These are phyloP conservation scores for Leptoteleia sp. DNA, from an alignment of 1,140 invertebrate species.

Conservation along the genomic window DNA sequence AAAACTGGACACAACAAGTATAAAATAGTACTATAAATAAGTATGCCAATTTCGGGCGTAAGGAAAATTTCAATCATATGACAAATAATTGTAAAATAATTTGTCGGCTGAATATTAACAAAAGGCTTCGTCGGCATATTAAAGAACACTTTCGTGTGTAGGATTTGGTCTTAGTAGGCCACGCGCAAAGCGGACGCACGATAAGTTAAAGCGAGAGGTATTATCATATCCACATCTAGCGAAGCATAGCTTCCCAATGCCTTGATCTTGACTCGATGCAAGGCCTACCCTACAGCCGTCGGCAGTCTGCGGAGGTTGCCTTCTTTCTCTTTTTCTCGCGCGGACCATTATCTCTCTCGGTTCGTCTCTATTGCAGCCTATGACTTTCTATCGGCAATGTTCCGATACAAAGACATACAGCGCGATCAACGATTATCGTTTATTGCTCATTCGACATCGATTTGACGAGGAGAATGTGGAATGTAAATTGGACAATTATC, in stretches of 20 bases:
- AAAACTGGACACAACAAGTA: too few relatives aligned
- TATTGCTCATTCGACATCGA: constrained; percentile 58
- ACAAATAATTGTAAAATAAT: constrained; percentile 39
- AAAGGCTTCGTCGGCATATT: constrained; percentile 45
- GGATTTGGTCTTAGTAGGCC: constrained; percentile 65
- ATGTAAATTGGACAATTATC: constrained; percentile 48
- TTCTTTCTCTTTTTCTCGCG: constrained; percentile 62
- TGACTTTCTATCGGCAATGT: constrained; percentile 66
- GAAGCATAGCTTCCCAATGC: constrained; percentile 65
- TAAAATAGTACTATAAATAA: too few relatives aligned
- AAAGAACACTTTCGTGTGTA: constrained; percentile 65
- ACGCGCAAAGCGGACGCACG: constrained; percentile 60
- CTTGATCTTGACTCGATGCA: constrained; percentile 78
- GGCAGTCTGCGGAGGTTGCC: constrained; percentile 54
- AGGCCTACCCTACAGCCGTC: constrained; percentile 69
- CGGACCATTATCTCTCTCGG: constrained; percentile 44
- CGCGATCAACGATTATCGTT: constrained; percentile 53
- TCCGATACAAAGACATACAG: constrained; percentile 42
- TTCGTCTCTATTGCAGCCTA: constrained; percentile 47
- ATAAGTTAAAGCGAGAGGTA: constrained; percentile 63
- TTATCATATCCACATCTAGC: constrained; percentile 67
- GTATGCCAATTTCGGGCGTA: background rate
- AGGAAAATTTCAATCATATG: constrained; percentile 27
- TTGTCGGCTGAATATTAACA: constrained; percentile 34
- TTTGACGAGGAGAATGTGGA: constrained; percentile 50